Evolutionary conservation across 2,797 vertebrate species (phyloP), one percentile per base, ranked within the genome.

Genomic region (Myoxocephalus aenaeus): DNA sequence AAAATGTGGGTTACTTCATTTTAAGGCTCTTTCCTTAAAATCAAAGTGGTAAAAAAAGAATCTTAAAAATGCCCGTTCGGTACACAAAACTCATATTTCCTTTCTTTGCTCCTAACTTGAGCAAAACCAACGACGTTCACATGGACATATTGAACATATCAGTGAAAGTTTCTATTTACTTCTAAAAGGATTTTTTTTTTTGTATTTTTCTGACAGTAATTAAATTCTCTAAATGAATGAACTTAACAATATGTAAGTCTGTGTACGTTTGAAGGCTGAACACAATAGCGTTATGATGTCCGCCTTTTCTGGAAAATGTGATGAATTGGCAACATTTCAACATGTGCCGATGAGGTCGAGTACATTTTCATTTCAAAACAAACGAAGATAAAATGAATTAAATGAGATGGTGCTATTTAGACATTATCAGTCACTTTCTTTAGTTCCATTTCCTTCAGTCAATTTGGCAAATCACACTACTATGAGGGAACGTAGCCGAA

Each of bases 401-500:
- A 64, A 65, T 65, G 27, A 86, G 53, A 75, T 79, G 78, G 75
- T 87, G 77, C 75, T 84, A 25, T 78, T 54, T 78, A 9, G 73
- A 76, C 53, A 14, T 40, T 10, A 27, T 84, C 62, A 32, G 67
- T 66, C 75, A 34, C 69, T 34, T 72, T 84, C 36, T 89, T 90
- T 87, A 82, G 87, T 82, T 53, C 67, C n/a, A 4, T 56, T 79
- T 79, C 27, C 73, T 79, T 70, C n/a, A 32, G 20, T 76, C 64
- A 70, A 15, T 85, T 87, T 81, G 77, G 53, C 82, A 79, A 85
- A 40, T 88, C 73, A 87, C 89, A 91, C 87, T 91, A 92, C 86
- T 81, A 75, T 70, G 73, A 77, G 51, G 73, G 67, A 71, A 67
- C 27, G 15, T 75, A 74, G 78, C 74, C 51, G 69, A 75, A 68